Evolutionary conservation across 1,140 invertebrate genomes (phyloP), one percentile per base, ranked within the genome.

Genomic region (Drosophila nasuta): DNA sequence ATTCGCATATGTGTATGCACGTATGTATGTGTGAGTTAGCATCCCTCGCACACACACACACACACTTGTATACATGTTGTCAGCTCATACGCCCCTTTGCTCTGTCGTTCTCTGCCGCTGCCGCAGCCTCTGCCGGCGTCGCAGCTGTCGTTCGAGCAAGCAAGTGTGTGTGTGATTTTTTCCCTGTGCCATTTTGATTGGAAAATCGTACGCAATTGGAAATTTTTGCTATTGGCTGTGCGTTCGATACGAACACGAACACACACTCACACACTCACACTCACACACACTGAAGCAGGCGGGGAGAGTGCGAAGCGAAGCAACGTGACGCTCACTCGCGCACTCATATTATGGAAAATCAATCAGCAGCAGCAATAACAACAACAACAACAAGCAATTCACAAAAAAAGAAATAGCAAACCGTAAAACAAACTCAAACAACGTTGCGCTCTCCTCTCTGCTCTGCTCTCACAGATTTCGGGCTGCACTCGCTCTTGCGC

Each of bases 181-280:
- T 71, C 52, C 66, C 46, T 81, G 86, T 89, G 74, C 78, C 75
- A 74, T 88, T 88, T 88, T 89, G 85, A 89, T 89, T 89, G 85
- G 85, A 89, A 89, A 89, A 89, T 89, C 85, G 86, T 83, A 85
- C 81, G 80, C 85, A 88, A 87, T 89, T 83, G 81, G 74, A 88
- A 88, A 88, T 88, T 81, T 88, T 88, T 88, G 83, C 83, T 79
- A 88, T 89, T 88, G 85, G 83, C 85, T 79, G 73, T 80, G 77
- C 78, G 85, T 88, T 88, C 85, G 65, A 89, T 88, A 83, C 73
- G 66, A 73, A 38, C 68, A 68, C 35, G 77, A 69, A 71, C 52
- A 72, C 43, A 28, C 62, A 54, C 28, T 28, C 11, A 20, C 48
- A 15, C 35, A 59, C 43, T 11, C 48, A 35, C 60, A 33, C 6